Evolutionary conservation across 2,888 invertebrate species (phyloP), one percentile per base, ranked within the genome.

Genomic region (Dyspetes luteomarginatus): DNA sequence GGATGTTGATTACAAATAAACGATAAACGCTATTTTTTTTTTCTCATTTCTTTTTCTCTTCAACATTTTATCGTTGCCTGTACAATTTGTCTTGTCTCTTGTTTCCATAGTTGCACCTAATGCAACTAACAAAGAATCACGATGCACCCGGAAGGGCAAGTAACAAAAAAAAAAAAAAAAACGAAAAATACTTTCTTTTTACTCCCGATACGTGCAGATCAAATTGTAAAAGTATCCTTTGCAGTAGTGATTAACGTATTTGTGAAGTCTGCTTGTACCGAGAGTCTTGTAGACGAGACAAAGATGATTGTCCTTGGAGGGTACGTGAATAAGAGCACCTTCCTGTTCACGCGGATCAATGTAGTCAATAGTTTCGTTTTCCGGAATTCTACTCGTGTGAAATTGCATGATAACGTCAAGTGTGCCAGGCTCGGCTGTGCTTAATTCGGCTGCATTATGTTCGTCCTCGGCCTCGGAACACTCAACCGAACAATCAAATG

Each of bases 301-400:
- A 12, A 96, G 92, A 58, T 95, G 93, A 93, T 96, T 96, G 89
- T 94, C 93, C 62, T 92, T 93, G 0, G 95, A 94, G 64, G 95
- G 94, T 78, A 96, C 92, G 1, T 94, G 93, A 36, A 96, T 93
- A 55, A 95, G 91, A 60, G 94, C 92, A 3, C 92, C 92, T 41
- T 93, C 93, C 43, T 86, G 85, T 56, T 86, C 85, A 22, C 75
- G 84, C 2, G 89, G 86, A 83, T 90, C 88, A 26, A 92, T 86
- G 58, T 91, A 92, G 73, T 90, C 88, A 68, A 91, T 89, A 3
- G 88, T 88, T 1, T 85, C 84, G 4, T 85, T 83, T 1, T 86
- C 82, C 3, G 87, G 81, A 0, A 85, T 78, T n/a, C 85, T 79
- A 12, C 68, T 67, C 1, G 88, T 87, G 60, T 91, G 86, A 58